Conservation (phyloP, 2,113 vertebrate species). For the Vireo altiloquus region DNA sequence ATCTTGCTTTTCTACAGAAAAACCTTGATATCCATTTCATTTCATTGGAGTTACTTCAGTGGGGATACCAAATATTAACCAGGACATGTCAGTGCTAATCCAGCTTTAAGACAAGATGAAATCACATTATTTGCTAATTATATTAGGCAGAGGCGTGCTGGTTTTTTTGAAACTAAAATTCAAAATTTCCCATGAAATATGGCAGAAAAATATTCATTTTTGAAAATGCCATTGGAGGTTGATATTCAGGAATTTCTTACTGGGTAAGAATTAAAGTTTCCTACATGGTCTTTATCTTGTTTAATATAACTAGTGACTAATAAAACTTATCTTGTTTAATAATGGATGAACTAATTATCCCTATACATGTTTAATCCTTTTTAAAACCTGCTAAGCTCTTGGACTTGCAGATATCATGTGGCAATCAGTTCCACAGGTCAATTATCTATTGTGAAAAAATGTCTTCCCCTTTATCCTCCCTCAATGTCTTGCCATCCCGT, state of each 20-base stretch:
- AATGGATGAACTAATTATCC: constrained; percentile 63
- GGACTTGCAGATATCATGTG: constrained; percentile 52
- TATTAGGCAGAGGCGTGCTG: neutral
- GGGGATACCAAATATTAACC: neutral
- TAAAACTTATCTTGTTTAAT: constrained; percentile 64
- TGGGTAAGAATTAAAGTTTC: constrained; percentile 22
- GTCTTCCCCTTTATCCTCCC: constrained; percentile 36
- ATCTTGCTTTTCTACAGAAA: neutral
- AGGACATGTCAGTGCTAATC: neutral
- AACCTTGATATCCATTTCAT: neutral
- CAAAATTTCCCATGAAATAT: neutral
- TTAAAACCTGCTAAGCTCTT: constrained; percentile 61
- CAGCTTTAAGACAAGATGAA: neutral
- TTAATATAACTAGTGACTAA: constrained; percentile 57
- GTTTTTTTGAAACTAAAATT: neutral
- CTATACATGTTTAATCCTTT: constrained; percentile 62
- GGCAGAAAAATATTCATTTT: neutral
- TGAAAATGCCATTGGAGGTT: neutral
- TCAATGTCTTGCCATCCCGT: neutral
- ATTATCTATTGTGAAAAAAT: constrained; percentile 61
- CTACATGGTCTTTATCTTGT: constrained; percentile 39
- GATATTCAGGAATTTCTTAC: neutral
- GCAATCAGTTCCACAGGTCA: constrained; percentile 59
- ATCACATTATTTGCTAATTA: neutral
- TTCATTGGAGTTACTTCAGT: neutral